A percentile compares a stretch with the other conserved stretches of the same genome.
These are phyloP conservation scores for Melieria omissa DNA, from an alignment of 2,888 invertebrate species.

Conservation along the genomic window DNA sequence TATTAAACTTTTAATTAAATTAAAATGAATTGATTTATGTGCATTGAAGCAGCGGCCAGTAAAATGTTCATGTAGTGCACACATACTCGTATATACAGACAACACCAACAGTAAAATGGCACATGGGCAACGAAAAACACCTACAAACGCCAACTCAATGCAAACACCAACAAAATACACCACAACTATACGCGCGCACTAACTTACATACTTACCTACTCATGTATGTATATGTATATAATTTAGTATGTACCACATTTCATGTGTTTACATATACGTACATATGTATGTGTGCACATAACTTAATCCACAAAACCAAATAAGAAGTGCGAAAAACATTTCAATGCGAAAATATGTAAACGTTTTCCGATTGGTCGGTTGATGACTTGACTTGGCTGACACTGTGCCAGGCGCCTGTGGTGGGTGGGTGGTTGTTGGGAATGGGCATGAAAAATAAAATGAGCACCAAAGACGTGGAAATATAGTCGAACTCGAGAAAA, in stretches of 20 bases:
- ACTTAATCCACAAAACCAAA: constrained; percentile 34
- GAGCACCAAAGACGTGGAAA: not conserved
- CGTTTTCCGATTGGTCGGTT: constrained; percentile 58
- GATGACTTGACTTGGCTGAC: not conserved
- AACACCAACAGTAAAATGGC: not conserved
- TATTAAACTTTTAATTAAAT: constrained; percentile 37
- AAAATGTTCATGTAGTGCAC: too few species aligned
- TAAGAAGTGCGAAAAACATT: constrained; percentile 25
- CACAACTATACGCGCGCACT: not conserved
- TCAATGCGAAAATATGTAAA: constrained; percentile 36
- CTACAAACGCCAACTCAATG: not conserved
- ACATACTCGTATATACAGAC: too few species aligned
- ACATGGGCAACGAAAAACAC: not conserved
- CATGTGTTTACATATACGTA: not conserved
- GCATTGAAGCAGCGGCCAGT: too few species aligned
- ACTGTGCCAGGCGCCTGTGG: not conserved
- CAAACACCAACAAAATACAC: not conserved
- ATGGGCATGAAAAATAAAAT: not conserved
- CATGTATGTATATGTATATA: not conserved
- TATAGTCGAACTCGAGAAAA: too few species aligned
- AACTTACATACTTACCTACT: not conserved
- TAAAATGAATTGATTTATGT: constrained; percentile 32
- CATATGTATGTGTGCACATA: constrained; percentile 16
- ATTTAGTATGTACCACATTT: not conserved
- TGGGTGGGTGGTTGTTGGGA: constrained; percentile 2